Conservation (phyloP, 2,888 invertebrate genomes). For the Drosophila meridiana region DNA sequence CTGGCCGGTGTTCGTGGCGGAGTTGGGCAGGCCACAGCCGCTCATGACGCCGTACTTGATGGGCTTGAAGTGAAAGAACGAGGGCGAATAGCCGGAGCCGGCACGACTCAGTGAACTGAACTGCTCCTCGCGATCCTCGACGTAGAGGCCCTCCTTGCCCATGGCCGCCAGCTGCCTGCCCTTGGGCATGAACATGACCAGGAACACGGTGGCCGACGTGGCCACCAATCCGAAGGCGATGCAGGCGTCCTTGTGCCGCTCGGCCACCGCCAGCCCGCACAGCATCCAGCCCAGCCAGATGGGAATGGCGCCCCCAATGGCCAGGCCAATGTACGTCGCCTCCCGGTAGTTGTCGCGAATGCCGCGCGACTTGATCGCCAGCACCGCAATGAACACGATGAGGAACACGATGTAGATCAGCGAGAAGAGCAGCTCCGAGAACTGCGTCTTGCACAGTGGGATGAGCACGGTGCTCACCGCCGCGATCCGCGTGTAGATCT, state of each 20-base stretch:
- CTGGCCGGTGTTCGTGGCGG: conserved; percentile 84
- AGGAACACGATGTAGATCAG: conserved; percentile 94
- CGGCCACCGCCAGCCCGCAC: conserved; percentile 91
- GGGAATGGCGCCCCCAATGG: conserved; percentile 93
- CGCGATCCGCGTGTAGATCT: conserved; percentile 80
- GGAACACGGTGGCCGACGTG: conserved; percentile 93
- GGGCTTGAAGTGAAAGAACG: conserved; percentile 97
- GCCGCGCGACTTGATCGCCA: conserved; percentile 93
- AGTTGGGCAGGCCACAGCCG: conserved; percentile 85
- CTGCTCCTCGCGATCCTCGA: conserved; percentile 93
- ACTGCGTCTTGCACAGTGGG: conserved; percentile 88
- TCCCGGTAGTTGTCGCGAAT: conserved; percentile 97
- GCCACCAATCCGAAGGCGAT: conserved; percentile 95
- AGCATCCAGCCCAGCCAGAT: conserved; percentile 94
- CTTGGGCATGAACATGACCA: conserved; percentile 97
- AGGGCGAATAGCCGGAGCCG: conserved; percentile 94
- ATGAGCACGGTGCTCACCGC: conserved; percentile 83
- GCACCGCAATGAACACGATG: conserved; percentile 92
- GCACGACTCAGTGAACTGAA: conserved; percentile 92
- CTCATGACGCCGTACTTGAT: conserved; percentile 91
- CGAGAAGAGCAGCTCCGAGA: conserved; percentile 91
- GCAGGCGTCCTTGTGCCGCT: conserved; percentile 93
- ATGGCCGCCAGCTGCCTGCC: conserved; percentile 96
- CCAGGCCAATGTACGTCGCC: conserved; percentile 95
- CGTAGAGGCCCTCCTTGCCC: conserved; percentile 94